These are phyloP conservation scores for Stenotaenia linearis DNA, from an alignment of 2,888 invertebrate genomes.

Conservation along the genomic window DNA sequence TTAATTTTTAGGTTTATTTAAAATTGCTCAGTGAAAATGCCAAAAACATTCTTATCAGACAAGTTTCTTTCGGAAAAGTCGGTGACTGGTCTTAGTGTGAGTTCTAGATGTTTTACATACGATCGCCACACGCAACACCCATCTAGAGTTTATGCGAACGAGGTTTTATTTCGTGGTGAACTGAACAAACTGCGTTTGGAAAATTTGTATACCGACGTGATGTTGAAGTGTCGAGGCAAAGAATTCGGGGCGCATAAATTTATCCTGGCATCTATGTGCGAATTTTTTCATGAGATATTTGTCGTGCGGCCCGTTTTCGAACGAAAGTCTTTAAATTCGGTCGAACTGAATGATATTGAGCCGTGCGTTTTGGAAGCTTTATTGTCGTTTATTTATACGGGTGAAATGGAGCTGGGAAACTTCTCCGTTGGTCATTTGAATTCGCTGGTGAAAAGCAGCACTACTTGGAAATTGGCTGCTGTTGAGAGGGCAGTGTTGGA, in stretches of 20 bases:
- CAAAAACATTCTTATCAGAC: neutral
- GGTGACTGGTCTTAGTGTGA: neutral
- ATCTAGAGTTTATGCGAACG: neutral
- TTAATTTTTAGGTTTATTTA: neutral
- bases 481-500: neutral
- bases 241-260: neutral
- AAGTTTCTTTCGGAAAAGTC: neutral
- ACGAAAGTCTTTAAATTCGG: neutral
- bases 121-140: neutral
- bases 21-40: neutral
- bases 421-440: neutral
- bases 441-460: neutral
- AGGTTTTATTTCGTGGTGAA: conserved; percentile 3
- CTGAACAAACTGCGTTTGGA: neutral
- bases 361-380: conserved; percentile 1
- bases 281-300: conserved; percentile 2
- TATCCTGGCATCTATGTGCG: neutral
- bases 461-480: neutral
- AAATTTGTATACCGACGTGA: neutral
- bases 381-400: neutral
- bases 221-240: neutral
- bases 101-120: neutral
- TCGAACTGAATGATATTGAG: neutral
- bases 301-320: neutral
- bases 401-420: neutral